phyloP scores from a whole-genome alignment of 1,140 invertebrate genomes.

The Sitophilus oryzae region DNA sequence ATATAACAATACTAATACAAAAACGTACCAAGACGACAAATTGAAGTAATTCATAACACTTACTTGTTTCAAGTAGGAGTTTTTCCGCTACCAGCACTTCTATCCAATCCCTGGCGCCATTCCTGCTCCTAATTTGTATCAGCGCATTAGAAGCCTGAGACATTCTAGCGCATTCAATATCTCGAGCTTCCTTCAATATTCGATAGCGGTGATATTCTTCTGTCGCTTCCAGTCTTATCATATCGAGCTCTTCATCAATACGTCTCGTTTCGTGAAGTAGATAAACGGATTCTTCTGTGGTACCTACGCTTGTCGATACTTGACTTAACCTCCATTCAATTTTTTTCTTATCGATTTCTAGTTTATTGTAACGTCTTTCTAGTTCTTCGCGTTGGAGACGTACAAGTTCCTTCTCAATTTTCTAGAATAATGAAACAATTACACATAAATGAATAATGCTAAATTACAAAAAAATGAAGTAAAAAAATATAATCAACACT shows the following conservation, averaged over 20 bases:
- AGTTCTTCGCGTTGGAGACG: not conserved
- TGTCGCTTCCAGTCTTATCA: not conserved
- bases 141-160: slow-evolving; percentile 18
- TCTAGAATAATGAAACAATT: too few relatives aligned
- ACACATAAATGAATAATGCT: not conserved
- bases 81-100: slow-evolving; percentile 19
- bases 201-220: not conserved
- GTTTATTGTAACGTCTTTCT: not conserved
- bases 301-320: too few relatives aligned
- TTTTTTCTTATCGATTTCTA: not conserved
- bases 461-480: too few relatives aligned
- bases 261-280: not conserved
- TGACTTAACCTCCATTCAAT: not conserved
- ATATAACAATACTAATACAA: too few relatives aligned
- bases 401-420: not conserved
- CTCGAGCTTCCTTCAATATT: slow-evolving; percentile 12
- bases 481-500: too few relatives aligned
- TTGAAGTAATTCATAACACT: too few relatives aligned
- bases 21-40: too few relatives aligned
- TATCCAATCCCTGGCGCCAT: slow-evolving; percentile 6
- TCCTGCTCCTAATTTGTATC: slow-evolving; percentile 9
- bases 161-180: slow-evolving; percentile 22
- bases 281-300: not conserved
- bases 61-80: slow-evolving; percentile 21
- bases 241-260: not conserved